Base-by-base conservation (phyloP, 1,140 invertebrate genomes). In the Plectrocnemia conspersa region DNA sequence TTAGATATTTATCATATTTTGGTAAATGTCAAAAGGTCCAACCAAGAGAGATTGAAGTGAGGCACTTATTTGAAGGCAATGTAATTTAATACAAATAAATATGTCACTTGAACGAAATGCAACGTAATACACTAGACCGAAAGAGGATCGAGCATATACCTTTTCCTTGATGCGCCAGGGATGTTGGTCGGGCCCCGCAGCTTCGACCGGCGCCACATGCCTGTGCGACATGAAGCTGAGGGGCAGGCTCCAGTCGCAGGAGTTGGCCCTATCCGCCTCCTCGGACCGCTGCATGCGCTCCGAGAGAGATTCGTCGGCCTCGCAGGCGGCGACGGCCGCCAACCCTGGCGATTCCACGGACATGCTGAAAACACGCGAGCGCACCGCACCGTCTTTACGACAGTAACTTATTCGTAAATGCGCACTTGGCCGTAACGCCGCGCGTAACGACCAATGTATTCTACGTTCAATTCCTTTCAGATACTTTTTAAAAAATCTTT, bases 121-220 rank as follows among this genome's bases (percentile, higher is more conserved):
- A 16, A 13, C 9, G 3, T 40, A 15, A 16, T 9, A 40, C 10
- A 15, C 4, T 13, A 10, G 36, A 10, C n/a, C 16, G 3, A 40
- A 16, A 40, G 42, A 45, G 18, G 10, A 25, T 45, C 3, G 42
- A 7, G 10, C 13, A n/a, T n/a, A 66, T 75, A 93, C 91, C 78
- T 91, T 80, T 72, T 95, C 91, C 75, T 93, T 93, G 79, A 93
- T 88, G 64, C 91, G 76, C 91, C 91, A 94, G 65, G 84, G 85
- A 61, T 91, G 87, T 13, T 85, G 82, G 45, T 85, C 77, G 46
- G 80, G 79, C 65, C 84, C 82, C 18, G 81, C 77, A 15, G 85
- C 86, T 67, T 88, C 83, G 53, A 92, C 89, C 32, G 79, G 77
- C 64, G 89, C 86, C 27, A 72, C 76, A 66, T 94, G 89, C 56